Conservation (phyloP, 2,888 invertebrate species). For the Ceriagrion tenellum region DNA sequence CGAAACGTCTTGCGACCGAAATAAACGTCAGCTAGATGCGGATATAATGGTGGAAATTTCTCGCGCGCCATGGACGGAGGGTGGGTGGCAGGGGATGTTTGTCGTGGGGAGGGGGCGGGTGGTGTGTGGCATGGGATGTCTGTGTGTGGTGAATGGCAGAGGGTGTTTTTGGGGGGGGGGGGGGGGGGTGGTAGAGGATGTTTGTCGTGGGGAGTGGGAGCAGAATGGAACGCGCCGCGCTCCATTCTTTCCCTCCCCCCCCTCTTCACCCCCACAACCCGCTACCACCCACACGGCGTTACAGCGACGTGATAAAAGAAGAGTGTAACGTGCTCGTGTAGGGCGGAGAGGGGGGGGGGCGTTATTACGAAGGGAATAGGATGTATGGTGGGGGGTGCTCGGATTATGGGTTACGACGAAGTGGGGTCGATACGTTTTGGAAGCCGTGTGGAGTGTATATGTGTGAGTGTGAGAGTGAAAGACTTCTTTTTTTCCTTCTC, state of each 20-base stretch:
- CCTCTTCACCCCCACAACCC: slow-evolving; percentile 59
- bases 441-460: neutral
- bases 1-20: neutral
- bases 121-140: too few species aligned
- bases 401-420: too few species aligned
- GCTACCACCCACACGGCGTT: neutral
- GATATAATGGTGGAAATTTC: slow-evolving; percentile 52
- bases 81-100: too few species aligned
- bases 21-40: neutral
- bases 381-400: neutral
- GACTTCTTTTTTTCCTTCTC: neutral
- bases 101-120: too few species aligned
- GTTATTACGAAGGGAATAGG: neutral
- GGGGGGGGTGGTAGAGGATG: neutral
- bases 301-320: slow-evolving; percentile 27
- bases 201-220: too few species aligned
- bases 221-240: neutral
- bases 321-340: neutral
- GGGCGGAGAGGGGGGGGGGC: neutral
- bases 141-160: too few species aligned
- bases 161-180: too few species aligned
- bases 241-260: slow-evolving; percentile 64
- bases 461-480: neutral
- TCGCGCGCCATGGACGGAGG: slow-evolving; percentile 24
- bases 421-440: neutral